These are phyloP conservation scores for Apogon talboti DNA, from an alignment of 2,797 vertebrate genomes.

Conservation along the genomic window DNA sequence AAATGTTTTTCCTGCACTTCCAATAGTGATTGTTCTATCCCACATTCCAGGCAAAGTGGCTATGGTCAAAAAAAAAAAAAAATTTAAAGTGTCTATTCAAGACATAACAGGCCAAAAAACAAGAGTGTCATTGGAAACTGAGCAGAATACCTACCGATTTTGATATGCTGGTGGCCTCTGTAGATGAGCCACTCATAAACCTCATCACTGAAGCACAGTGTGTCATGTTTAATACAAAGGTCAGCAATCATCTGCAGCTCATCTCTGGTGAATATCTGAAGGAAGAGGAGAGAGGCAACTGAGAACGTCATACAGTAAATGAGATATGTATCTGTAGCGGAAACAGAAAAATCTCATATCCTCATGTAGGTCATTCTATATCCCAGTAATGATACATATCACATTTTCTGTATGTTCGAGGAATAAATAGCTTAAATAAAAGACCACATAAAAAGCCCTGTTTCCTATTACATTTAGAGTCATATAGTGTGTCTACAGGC, in stretches of 20 bases:
- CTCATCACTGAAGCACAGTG: constrained; percentile 95
- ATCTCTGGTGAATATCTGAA: constrained; percentile 89
- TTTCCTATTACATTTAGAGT: too few species aligned
- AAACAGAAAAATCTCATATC: too few species aligned
- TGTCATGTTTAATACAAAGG: constrained; percentile 93
- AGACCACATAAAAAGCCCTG: too few species aligned
- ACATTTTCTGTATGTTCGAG: too few species aligned
- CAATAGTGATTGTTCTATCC: constrained; percentile 93
- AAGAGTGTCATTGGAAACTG: neutral
- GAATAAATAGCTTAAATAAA: too few species aligned
- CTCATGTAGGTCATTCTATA: too few species aligned
- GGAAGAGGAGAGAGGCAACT: constrained; percentile 29
- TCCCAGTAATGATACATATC: too few species aligned
- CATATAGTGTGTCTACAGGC: too few species aligned
- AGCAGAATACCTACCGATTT: constrained; percentile 87
- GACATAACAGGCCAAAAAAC: neutral
- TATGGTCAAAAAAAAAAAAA: constrained; percentile 57
- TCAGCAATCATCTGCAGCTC: constrained; percentile 93
- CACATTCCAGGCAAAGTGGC: constrained; percentile 96
- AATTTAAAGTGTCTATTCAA: too few species aligned
- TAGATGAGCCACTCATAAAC: constrained; percentile 98
- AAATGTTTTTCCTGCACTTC: constrained; percentile 96
- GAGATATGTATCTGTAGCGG: too few species aligned
- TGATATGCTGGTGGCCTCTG: constrained; percentile 90
- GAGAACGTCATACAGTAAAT: neutral